Evolutionary conservation across 1,140 invertebrate species (phyloP).

Genomic region (Campodea augens): DNA sequence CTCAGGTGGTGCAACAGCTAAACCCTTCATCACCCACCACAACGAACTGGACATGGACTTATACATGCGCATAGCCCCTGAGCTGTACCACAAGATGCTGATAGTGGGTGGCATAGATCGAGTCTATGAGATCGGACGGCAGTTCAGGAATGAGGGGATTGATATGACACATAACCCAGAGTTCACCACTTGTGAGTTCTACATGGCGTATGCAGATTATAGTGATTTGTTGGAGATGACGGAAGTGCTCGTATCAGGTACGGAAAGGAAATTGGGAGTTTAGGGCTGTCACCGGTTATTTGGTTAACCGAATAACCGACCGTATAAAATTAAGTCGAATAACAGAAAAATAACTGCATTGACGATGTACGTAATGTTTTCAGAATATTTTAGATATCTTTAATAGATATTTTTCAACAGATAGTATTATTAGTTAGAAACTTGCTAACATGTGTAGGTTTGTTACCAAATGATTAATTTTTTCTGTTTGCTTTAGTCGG

Average conservation of each 20-base stretch:
- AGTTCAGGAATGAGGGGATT: conserved; percentile 97
- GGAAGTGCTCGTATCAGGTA: conserved; percentile 72
- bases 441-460: no score
- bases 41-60: conserved; percentile 96
- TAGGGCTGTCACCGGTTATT: no score
- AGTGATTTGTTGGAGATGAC: conserved; percentile 87
- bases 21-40: conserved; percentile 97
- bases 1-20: conserved; percentile 92
- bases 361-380: no score
- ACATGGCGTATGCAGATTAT: conserved; percentile 99
- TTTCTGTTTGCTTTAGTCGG: no score
- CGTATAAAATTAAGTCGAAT: no score
- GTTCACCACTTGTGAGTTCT: conserved; percentile 98
- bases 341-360: no score
- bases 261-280: no score
- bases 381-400: no score
- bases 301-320: no score
- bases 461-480: no score
- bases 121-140: conserved; percentile 94
- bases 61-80: conserved; percentile 93
- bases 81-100: conserved; percentile 94
- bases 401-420: no score
- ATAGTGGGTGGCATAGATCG: conserved; percentile 92
- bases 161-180: conserved; percentile 98
- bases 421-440: no score